A percentile compares a stretch with the other conserved stretches of the same genome.
Evolutionary conservation across 2,888 invertebrate genomes (phyloP).

Genomic region (Polymixis lichenea): DNA sequence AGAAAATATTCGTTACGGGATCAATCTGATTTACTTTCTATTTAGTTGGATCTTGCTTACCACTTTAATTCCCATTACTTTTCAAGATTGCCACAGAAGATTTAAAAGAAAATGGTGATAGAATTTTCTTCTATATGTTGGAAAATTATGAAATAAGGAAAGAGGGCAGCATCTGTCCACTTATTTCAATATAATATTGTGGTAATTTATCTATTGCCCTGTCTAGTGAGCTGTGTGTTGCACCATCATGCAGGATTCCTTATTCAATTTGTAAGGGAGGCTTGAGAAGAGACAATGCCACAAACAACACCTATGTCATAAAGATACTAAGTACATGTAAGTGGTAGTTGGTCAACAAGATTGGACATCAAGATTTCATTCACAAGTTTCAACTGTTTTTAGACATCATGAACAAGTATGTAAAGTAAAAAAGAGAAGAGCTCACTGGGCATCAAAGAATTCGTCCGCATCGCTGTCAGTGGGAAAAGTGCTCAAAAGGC

Average conservation of each 20-base stretch:
- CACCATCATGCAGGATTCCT: not conserved
- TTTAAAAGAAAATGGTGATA: not conserved
- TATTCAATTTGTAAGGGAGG: not conserved
- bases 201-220: conserved; percentile 3
- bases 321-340: not conserved
- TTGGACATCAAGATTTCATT: too few species aligned
- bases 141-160: not conserved
- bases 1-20: not conserved
- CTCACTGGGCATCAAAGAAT: too few species aligned
- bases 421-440: too few species aligned
- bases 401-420: too few species aligned
- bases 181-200: not conserved
- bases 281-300: conserved; percentile 1
- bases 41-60: not conserved
- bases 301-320: not conserved
- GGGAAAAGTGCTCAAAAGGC: too few species aligned
- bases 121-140: not conserved
- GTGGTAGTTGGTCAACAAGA: not conserved
- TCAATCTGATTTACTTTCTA: not conserved
- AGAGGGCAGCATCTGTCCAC: not conserved
- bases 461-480: too few species aligned
- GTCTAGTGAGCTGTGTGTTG: not conserved
- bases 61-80: not conserved
- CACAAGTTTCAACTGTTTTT: too few species aligned
- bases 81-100: not conserved